Base-by-base conservation (phyloP, 2,888 invertebrate genomes). In the Spodoptera picta region DNA sequence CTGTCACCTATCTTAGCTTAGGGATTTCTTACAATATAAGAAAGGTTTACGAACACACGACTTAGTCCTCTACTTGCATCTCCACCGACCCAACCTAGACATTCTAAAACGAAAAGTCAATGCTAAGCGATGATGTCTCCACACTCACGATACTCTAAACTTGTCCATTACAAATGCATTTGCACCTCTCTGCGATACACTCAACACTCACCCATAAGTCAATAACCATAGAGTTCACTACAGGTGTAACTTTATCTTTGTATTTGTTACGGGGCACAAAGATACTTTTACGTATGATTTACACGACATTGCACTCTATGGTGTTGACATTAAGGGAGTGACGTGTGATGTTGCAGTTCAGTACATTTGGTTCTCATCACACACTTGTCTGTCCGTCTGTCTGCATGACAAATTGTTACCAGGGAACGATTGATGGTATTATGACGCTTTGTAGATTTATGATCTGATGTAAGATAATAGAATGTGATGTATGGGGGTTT, bases 321-420 rank as follows among this genome's bases (percentile, higher is more conserved):
- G 1, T 7, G 9, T 24, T 4, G 0, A 0, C 0, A 1, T 47
- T 61, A 67, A 60, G 57, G 51, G 24, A 0, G 12, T 44, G 5
- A 54, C 23, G 10, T 65, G 42, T 61, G 36, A 0, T 45, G 10
- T 61, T 41, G 10, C 45, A 57, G 52, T 47, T 60, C 62, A 69
- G 63, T 69, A 57, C 49, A 67, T 65, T 69, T 44, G 45, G 57
- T 71, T 61, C 62, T 73, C 80, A 62, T 71, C 71, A 73, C 62
- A 76, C 65, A 81, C 83, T 78, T 82, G 85, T 84, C 83, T 81
- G 87, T 89, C 84, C 83, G 89, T 89, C 88, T 87, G 88, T 85
- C 83, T 81, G 80, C 83, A 83, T 91, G 91, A 92, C 92, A 91
- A 91, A 91, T 91, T 88, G 88, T 87, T 80, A 75, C 76, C 84